Evolutionary conservation across 2,888 invertebrate species (phyloP).

Genomic region (Diarsia mendica): DNA sequence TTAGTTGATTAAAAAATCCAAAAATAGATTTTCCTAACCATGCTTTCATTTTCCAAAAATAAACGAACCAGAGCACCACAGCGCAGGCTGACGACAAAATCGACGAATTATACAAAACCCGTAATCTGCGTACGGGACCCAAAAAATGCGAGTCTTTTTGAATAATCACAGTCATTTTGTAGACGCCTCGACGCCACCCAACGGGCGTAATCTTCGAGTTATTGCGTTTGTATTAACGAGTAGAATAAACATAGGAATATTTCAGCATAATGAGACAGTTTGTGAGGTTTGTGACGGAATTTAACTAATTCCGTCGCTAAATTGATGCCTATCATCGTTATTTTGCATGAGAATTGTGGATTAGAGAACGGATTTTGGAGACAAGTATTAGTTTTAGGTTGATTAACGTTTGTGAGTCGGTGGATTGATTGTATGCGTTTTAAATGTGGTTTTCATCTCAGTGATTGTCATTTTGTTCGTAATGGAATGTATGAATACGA

Average conservation of each 20-base stretch:
- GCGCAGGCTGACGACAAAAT: constrained; percentile 54
- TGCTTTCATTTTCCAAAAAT: constrained; percentile 32
- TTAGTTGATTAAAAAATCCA: not conserved
- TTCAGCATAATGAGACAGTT: constrained; percentile 72
- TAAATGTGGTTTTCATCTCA: not conserved
- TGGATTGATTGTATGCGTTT: not conserved
- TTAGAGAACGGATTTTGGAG: constrained; percentile 46
- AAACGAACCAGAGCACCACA: constrained; percentile 18
- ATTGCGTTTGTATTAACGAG: constrained; percentile 78
- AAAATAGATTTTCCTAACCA: not conserved
- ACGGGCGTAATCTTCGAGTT: constrained; percentile 78
- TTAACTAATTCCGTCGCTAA: no score
- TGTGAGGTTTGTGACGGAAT: constrained; percentile 68
- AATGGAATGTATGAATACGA: not conserved
- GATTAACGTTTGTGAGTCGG: constrained; percentile 13
- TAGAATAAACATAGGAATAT: constrained; percentile 79
- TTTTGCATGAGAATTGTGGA: constrained; percentile 55
- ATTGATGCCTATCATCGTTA: constrained; percentile 49
- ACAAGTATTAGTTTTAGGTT: constrained; percentile 32
- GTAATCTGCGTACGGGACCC: constrained; percentile 63
- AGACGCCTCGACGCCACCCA: constrained; percentile 68
- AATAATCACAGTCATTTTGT: constrained; percentile 77
- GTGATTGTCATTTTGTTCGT: not conserved
- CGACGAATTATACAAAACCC: constrained; percentile 64
- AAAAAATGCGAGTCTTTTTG: constrained; percentile 70